Percentiles rank a stretch among this genome's conserved stretches.
Evolutionary conservation across 2,797 vertebrate genomes (phyloP).

Genomic region (Enteromius afrohamiltoni): DNA sequence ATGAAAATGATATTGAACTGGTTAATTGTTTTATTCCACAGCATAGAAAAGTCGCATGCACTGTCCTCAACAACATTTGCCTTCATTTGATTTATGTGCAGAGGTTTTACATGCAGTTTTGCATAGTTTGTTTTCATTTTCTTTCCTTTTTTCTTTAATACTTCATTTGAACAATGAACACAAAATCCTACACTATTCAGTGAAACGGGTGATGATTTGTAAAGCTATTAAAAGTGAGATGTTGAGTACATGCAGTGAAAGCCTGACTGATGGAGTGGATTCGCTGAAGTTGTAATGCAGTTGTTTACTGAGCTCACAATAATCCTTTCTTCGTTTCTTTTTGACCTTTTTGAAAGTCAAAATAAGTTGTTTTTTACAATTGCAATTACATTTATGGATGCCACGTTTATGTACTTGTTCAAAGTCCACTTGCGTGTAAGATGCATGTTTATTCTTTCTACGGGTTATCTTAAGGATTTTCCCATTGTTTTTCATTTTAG

Average conservation of each 20-base stretch:
- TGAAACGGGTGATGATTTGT: not conserved
- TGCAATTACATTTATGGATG: too few relatives aligned
- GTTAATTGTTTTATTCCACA: not conserved
- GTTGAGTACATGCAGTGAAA: not conserved
- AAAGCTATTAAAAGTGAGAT: not conserved
- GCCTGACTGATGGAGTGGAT: not conserved
- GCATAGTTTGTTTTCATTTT: not conserved
- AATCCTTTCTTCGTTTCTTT: not conserved
- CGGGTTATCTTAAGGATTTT: too few relatives aligned
- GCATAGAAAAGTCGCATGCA: not conserved
- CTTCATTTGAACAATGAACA: not conserved
- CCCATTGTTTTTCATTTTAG: too few relatives aligned
- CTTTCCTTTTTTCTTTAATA: not conserved
- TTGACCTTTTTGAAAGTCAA: not conserved
- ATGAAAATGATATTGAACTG: not conserved
- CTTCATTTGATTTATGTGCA: constrained; percentile 3
- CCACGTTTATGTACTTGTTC: too few relatives aligned
- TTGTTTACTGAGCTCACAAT: not conserved
- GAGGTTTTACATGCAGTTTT: constrained; percentile 28
- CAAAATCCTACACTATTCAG: not conserved
- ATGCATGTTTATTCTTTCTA: too few relatives aligned
- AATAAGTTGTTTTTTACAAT: too few relatives aligned
- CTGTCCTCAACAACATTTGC: not conserved
- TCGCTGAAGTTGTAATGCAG: not conserved
- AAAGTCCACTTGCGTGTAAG: too few relatives aligned